phyloP scores from a whole-genome alignment of 2,797 vertebrate genomes.

The Siniperca obscura region DNA sequence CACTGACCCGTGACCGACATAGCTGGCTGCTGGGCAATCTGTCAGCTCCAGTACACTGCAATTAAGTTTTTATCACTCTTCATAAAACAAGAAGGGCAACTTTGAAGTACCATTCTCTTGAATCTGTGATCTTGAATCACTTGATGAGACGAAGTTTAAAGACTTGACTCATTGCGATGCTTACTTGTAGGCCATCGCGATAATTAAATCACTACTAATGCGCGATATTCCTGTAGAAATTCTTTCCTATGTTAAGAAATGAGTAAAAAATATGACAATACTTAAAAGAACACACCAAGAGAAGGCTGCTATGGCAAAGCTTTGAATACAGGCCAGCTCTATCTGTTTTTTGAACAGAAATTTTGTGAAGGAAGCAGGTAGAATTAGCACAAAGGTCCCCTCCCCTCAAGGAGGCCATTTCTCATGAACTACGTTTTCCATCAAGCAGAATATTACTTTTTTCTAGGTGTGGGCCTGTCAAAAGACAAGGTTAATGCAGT shows the following conservation, averaged over 20 bases:
- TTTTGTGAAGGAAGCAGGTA: slow-evolving; percentile 57
- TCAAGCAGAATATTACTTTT: slow-evolving; percentile 73
- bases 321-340: slow-evolving; percentile 29
- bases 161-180: not conserved
- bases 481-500: slow-evolving; percentile 84
- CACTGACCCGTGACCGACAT: slow-evolving; percentile 63
- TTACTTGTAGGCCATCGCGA: not conserved
- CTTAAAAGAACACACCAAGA: slow-evolving; percentile 24
- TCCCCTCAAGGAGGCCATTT: slow-evolving; percentile 60
- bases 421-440: slow-evolving; percentile 72
- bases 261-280: not conserved
- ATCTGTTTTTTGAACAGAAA: slow-evolving; percentile 33
- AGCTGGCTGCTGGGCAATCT: slow-evolving; percentile 58
- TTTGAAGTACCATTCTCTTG: slow-evolving; percentile 40
- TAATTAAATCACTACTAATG: slow-evolving; percentile 1
- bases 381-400: slow-evolving; percentile 54
- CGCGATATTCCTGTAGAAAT: not conserved
- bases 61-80: slow-evolving; percentile 60
- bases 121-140: slow-evolving; percentile 3
- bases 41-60: slow-evolving; percentile 40
- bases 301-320: slow-evolving; percentile 13
- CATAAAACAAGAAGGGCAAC: slow-evolving; percentile 53
- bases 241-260: not conserved
- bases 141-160: not conserved
- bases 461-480: slow-evolving; percentile 82